A percentile compares a stretch with the other conserved stretches of the same genome.
Evolutionary conservation across 2,797 vertebrate genomes (phyloP).

Genomic region (Enteromius trimaculatus): DNA sequence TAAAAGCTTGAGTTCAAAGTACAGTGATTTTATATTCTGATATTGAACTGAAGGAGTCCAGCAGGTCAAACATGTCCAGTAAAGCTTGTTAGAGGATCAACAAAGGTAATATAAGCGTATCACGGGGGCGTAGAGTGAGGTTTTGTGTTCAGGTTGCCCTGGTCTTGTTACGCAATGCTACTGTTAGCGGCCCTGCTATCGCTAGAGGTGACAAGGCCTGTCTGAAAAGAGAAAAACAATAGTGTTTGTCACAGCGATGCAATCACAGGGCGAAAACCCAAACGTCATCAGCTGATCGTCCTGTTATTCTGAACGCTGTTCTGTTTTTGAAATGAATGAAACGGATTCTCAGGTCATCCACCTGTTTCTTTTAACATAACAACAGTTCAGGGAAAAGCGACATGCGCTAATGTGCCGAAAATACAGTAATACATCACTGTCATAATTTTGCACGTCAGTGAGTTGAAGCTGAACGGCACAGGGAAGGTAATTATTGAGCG

Average conservation of each 20-base stretch:
- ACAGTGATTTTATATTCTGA: not conserved
- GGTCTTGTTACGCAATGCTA: not conserved
- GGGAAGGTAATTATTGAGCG: conserved; percentile 37
- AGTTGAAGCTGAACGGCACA: not conserved
- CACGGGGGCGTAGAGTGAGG: not conserved
- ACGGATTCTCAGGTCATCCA: not conserved
- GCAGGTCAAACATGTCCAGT: not conserved
- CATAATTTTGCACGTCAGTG: conserved; percentile 28
- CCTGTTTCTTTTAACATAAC: conserved; percentile 9
- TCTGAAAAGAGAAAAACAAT: not conserved
- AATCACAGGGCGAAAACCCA: not conserved
- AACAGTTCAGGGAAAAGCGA: not conserved
- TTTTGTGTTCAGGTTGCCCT: not conserved
- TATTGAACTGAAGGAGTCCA: not conserved
- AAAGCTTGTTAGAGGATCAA: conserved; percentile 11
- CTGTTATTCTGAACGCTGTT: not conserved
- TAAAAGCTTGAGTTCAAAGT: not conserved
- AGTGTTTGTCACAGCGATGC: not conserved
- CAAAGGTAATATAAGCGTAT: not conserved
- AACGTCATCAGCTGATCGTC: not conserved
- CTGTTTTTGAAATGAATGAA: not conserved
- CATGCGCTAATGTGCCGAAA: conserved; percentile 20
- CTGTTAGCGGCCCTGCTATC: not conserved
- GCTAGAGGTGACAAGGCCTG: conserved; percentile 6
- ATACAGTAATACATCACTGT: conserved; percentile 28